Conservation (phyloP, 2,797 vertebrate species). For the Urocyon cinereoargenteus region DNA sequence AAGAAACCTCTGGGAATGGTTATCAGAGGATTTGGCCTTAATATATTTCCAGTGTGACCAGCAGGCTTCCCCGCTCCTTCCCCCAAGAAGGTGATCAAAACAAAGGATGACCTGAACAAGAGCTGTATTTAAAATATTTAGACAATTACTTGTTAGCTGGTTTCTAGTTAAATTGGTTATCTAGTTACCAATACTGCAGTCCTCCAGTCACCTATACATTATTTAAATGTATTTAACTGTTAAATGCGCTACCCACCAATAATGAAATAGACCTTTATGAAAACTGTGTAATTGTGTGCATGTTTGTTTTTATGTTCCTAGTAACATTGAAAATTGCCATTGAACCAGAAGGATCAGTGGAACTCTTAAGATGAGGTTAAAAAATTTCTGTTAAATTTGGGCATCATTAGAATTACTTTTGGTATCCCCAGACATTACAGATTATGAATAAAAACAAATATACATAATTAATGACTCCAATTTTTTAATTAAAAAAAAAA, state of each 20-base stretch:
- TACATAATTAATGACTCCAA: slow-evolving; percentile 86
- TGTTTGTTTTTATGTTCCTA: slow-evolving; percentile 92
- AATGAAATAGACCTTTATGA: slow-evolving; percentile 91
- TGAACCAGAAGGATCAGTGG: slow-evolving; percentile 86
- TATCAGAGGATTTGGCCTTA: slow-evolving; percentile 95
- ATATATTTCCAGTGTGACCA: slow-evolving; percentile 92
- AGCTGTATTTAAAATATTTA: slow-evolving; percentile 91
- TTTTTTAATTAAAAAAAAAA: no score
- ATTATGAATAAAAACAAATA: slow-evolving; percentile 91
- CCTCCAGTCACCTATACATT: slow-evolving; percentile 91
- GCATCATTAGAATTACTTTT: slow-evolving; percentile 88
- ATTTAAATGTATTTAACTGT: slow-evolving; percentile 93
- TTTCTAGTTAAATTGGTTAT: slow-evolving; percentile 91
- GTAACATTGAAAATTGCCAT: slow-evolving; percentile 86
- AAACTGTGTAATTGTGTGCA: slow-evolving; percentile 91
- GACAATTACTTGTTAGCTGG: slow-evolving; percentile 90
- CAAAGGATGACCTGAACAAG: slow-evolving; percentile 91
- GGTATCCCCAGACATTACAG: slow-evolving; percentile 86
- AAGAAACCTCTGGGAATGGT: slow-evolving; percentile 91
- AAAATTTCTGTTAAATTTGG: slow-evolving; percentile 86
- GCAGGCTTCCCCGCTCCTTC: slow-evolving; percentile 88
- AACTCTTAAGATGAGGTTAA: slow-evolving; percentile 86
- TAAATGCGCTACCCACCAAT: slow-evolving; percentile 90
- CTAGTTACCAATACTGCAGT: slow-evolving; percentile 90
- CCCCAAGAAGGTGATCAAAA: slow-evolving; percentile 81